phyloP scores from a whole-genome alignment of 2,113 vertebrate species.

The Abramis brama region DNA sequence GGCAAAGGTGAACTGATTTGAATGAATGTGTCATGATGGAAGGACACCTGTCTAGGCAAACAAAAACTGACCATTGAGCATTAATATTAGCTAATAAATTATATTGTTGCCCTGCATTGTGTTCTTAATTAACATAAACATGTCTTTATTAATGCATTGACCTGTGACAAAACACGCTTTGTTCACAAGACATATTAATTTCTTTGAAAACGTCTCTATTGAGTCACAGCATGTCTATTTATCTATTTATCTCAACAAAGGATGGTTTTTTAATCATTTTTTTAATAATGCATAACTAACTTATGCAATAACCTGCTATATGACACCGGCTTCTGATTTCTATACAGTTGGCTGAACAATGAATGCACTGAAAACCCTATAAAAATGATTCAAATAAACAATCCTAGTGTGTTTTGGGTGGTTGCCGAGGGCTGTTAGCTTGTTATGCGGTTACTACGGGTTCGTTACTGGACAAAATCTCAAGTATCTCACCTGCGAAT shows the following conservation, averaged over 20 bases:
- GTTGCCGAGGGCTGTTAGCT: background rate
- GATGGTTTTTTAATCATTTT: background rate
- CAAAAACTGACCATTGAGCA: background rate
- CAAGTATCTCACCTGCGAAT: background rate
- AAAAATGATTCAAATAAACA: background rate
- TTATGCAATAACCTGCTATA: background rate
- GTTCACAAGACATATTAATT: background rate
- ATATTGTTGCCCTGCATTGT: background rate
- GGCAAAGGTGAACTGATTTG: background rate
- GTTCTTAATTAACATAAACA: slow-evolving; percentile 1
- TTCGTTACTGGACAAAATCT: background rate
- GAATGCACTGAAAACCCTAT: background rate
- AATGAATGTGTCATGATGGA: slow-evolving; percentile 30
- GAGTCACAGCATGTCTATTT: background rate
- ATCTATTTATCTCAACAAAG: slow-evolving; percentile 9
- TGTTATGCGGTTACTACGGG: background rate
- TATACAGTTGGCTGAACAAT: background rate
- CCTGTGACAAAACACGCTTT: background rate
- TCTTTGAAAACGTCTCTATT: background rate
- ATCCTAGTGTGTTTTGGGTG: background rate
- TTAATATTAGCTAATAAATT: background rate
- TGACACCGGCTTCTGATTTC: background rate
- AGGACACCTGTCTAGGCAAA: slow-evolving; percentile 10
- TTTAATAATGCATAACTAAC: background rate
- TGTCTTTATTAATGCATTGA: background rate